Evolutionary conservation across 2,113 vertebrate species (phyloP).

Genomic region (Menidia beryllina): DNA sequence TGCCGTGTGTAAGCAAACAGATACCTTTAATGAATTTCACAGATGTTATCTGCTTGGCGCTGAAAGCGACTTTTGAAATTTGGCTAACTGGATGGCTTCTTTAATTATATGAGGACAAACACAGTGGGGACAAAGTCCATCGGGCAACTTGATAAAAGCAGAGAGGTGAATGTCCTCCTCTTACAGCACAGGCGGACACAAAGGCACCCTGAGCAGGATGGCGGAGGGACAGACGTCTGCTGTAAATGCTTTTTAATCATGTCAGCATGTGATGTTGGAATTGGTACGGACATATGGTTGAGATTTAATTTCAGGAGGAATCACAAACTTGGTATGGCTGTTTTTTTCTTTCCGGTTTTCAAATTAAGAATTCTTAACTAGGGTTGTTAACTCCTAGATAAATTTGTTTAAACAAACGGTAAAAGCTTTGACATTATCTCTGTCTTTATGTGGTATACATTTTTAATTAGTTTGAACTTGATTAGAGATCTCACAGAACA

Average conservation of each 20-base stretch:
- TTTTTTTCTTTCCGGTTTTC: background rate
- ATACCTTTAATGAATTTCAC: background rate
- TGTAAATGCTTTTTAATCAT: background rate
- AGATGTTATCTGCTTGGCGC: background rate
- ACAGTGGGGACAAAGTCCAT: slow-evolving; percentile 61
- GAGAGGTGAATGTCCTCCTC: slow-evolving; percentile 12
- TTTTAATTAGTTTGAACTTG: background rate
- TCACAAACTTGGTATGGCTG: slow-evolving; percentile 37
- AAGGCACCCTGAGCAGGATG: background rate
- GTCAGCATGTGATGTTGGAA: background rate
- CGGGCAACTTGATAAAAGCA: slow-evolving; percentile 1
- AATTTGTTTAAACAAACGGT: background rate
- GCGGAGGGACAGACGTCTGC: background rate
- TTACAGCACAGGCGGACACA: background rate
- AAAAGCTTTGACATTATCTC: background rate
- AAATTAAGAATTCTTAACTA: background rate
- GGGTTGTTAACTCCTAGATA: background rate
- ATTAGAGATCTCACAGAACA: background rate
- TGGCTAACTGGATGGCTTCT: background rate
- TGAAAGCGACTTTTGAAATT: background rate
- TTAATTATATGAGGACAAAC: slow-evolving; percentile 32
- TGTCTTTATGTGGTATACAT: no score
- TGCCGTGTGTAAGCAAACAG: slow-evolving; percentile 3
- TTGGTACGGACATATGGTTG: background rate
- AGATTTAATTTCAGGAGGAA: slow-evolving; percentile 25